phyloP scores from a whole-genome alignment of 2,113 vertebrate genomes.

The Aphyosemion australe region DNA sequence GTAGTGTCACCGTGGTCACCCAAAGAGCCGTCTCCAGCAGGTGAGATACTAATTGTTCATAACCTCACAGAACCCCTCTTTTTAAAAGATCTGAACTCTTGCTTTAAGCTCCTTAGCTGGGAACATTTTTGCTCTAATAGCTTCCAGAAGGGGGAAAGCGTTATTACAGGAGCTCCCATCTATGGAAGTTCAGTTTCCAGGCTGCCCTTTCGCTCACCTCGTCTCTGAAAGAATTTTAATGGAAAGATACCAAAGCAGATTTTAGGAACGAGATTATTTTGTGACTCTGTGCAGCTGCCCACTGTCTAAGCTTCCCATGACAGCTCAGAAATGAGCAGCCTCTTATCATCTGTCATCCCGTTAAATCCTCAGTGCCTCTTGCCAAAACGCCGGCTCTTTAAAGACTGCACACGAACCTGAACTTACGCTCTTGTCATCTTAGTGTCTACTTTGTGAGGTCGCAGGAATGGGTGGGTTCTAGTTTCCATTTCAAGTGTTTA shows the following conservation, averaged over 20 bases:
- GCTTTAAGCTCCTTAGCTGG: too few species aligned
- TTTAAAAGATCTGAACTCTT: too few species aligned
- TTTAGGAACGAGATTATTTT: constrained; percentile 62
- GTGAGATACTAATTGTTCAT: too few species aligned
- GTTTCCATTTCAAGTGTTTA: constrained; percentile 34
- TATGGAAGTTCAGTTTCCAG: constrained; percentile 17
- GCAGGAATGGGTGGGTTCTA: constrained; percentile 39
- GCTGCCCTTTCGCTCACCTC: constrained; percentile 36
- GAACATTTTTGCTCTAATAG: too few species aligned
- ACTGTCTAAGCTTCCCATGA: too few species aligned
- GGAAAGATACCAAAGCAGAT: constrained; percentile 45
- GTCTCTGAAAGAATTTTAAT: constrained; percentile 61
- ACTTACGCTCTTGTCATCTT: constrained; percentile 4
- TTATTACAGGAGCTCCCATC: constrained; percentile 36
- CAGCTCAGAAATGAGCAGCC: constrained; percentile 33
- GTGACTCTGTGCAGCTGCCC: constrained; percentile 50
- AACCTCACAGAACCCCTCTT: too few species aligned
- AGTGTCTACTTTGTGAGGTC: constrained; percentile 20
- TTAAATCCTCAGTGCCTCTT: constrained; percentile 3
- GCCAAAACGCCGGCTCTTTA: constrained; percentile 34
- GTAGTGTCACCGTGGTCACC: too few species aligned
- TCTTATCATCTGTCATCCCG: constrained; percentile 52
- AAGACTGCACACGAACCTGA: constrained; percentile 46
- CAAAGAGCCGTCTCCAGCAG: too few species aligned
- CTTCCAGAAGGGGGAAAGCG: too few species aligned